Percentiles rank a stretch among this genome's conserved stretches.
Conservation (phyloP, 1,140 invertebrate genomes). For the Drosophila repleta region DNA sequence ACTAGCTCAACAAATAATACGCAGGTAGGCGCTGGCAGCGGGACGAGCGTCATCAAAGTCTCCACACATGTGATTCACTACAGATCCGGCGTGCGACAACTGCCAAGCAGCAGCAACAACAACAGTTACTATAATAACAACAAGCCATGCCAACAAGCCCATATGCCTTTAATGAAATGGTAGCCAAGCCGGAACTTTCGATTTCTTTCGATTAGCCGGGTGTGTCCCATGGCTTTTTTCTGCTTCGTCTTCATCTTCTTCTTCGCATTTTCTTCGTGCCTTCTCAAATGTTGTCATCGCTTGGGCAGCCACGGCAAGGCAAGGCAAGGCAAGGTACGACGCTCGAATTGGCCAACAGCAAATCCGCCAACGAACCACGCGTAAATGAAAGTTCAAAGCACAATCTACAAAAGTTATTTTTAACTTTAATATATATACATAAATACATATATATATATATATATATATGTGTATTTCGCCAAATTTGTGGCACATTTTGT, state of each 20-base stretch:
- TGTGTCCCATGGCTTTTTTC: conserved; percentile 33
- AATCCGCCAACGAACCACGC: conserved; percentile 47
- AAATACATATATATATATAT: background rate
- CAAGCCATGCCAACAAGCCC: conserved; percentile 40
- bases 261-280: background rate
- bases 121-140: conserved; percentile 1
- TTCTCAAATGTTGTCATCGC: conserved; percentile 62
- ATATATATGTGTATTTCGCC: conserved; percentile 26
- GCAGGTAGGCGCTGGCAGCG: conserved; percentile 38
- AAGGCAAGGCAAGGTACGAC: background rate
- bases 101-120: conserved; percentile 7
- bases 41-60: conserved; percentile 42
- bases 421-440: background rate
- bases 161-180: conserved; percentile 65
- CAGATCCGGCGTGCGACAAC: conserved; percentile 53
- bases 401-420: conserved; percentile 51
- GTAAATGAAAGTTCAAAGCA: conserved; percentile 66
- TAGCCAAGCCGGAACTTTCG: conserved; percentile 75
- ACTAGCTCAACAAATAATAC: conserved; percentile 37
- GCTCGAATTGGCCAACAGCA: conserved; percentile 8
- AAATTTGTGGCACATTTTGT: conserved; percentile 30
- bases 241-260: conserved; percentile 7
- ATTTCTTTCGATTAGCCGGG: conserved; percentile 71
- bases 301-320: conserved; percentile 41
- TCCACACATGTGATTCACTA: conserved; percentile 60